Base-by-base conservation (phyloP, 2,113 vertebrate species). In the Zosterops hypoxanthus region DNA sequence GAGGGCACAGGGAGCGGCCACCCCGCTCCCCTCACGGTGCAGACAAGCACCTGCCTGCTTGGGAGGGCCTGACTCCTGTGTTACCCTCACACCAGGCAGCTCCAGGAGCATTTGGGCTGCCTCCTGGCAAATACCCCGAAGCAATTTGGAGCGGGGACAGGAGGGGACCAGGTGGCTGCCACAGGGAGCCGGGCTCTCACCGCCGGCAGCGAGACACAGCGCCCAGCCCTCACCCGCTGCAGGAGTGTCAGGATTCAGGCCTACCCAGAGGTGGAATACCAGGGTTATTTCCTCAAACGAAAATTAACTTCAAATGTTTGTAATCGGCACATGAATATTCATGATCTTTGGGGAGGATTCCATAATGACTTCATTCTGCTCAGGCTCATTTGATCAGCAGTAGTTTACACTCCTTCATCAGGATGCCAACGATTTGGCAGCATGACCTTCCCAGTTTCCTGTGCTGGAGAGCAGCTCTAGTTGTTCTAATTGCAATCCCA, bases 401-500 rank as follows among this genome's bases (percentile, higher is more conserved):
- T 75, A 72, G 75, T 82, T 84, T 80, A 77, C 15, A 19, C 70
- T 92, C 47, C 80, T 88, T 90, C 89, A 94, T 91, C 90, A 91
- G 89, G 57, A 91, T 69, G 52, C 90, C 93, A 93, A 68, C 80
- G 42, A 42, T 89, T 87, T 90, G 68, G 78, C 78, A 92, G 72
- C 31, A 1, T 63, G 72, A 90, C 65, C 70, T 80, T 95, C 79
- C 90, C 66, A 52, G 91, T 86, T 95, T 97, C 81, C 87, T 94
- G 92, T 33, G 61, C 75, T 85, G 70, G 86, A 96, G 65, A 97
- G 64, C 55, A 66, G 64, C 57, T 84, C 85, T 86, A 77, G 68
- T 90, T 96, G 89, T 76, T 75, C 77, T 93, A 88, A 94, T 52
- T 95, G 91, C 90, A 92, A 90, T 92, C 93, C 69, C 39, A 91